A percentile compares a stretch with the other conserved stretches of the same genome.
phyloP scores from a whole-genome alignment of 2,113 vertebrate species.

The Turnix velox region DNA sequence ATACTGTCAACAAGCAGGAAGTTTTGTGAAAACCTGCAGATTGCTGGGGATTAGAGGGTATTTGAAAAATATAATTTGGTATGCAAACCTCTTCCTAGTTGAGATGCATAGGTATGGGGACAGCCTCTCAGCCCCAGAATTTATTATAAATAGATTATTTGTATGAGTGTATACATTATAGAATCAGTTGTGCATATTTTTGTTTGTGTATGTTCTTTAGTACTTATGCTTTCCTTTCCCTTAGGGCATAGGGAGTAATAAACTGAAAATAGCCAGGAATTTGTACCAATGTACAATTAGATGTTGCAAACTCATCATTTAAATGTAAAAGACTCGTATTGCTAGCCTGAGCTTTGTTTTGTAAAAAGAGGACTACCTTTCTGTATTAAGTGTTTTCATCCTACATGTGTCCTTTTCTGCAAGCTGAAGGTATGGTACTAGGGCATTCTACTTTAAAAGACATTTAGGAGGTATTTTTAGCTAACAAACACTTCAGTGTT shows the following conservation, averaged over 20 bases:
- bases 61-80: not conserved
- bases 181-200: not conserved
- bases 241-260: not conserved
- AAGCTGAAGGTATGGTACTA: not conserved
- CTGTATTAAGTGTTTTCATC: not conserved
- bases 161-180: not conserved
- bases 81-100: not conserved
- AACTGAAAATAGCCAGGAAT: not conserved
- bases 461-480: not conserved
- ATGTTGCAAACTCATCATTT: not conserved
- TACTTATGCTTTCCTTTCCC: not conserved
- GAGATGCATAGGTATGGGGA: not conserved
- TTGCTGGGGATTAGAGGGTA: not conserved
- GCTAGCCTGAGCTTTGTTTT: not conserved
- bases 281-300: not conserved
- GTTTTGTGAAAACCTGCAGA: not conserved
- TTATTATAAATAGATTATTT: not conserved
- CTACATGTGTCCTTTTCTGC: not conserved
- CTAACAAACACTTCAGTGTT: not conserved
- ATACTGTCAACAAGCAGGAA: not conserved
- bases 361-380: not conserved
- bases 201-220: not conserved
- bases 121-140: not conserved
- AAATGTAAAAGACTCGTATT: not conserved
- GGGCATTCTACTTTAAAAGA: not conserved